Evolutionary conservation across 1,140 invertebrate species (phyloP).

Genomic region (Drosophila seguyi): DNA sequence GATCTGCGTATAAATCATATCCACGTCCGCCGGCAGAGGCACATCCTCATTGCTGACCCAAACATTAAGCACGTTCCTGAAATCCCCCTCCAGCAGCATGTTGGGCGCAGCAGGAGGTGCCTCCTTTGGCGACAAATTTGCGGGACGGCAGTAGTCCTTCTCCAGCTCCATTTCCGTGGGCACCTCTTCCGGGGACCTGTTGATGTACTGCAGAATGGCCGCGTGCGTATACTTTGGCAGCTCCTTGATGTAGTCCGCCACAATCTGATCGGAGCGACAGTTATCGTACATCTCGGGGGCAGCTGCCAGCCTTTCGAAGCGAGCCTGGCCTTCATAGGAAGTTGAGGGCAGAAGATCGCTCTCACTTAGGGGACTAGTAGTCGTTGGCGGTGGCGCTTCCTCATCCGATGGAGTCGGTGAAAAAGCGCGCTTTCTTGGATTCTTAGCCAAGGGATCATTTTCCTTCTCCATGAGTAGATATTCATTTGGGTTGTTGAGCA

Average conservation of each 20-base stretch:
- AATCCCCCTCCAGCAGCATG: conserved; percentile 18
- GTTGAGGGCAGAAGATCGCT: conserved; percentile 71
- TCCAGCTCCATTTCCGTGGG: neutral
- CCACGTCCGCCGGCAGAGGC: conserved; percentile 48
- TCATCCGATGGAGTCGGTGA: conserved; percentile 2
- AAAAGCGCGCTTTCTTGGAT: neutral
- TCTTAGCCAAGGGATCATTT: neutral
- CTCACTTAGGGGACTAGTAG: conserved; percentile 32
- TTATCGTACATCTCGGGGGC: neutral
- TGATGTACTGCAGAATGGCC: conserved; percentile 34
- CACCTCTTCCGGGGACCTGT: neutral
- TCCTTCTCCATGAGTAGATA: conserved; percentile 33
- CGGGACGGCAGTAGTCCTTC: neutral
- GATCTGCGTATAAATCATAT: conserved; percentile 46
- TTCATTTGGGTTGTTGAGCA: conserved; percentile 83
- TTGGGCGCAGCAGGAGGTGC: no score
- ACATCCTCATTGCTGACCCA: conserved; percentile 55
- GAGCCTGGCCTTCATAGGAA: conserved; percentile 44
- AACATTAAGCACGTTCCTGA: conserved; percentile 25
- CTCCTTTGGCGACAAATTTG: neutral
- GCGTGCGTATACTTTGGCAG: conserved; percentile 34
- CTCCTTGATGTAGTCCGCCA: conserved; percentile 38
- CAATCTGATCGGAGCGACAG: conserved; percentile 47
- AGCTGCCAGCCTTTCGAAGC: neutral
- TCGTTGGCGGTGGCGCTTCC: neutral